Evolutionary conservation across 2,113 vertebrate genomes (phyloP), one percentile per base, ranked within the genome.

Genomic region (Pangasianodon hypophthalmus): DNA sequence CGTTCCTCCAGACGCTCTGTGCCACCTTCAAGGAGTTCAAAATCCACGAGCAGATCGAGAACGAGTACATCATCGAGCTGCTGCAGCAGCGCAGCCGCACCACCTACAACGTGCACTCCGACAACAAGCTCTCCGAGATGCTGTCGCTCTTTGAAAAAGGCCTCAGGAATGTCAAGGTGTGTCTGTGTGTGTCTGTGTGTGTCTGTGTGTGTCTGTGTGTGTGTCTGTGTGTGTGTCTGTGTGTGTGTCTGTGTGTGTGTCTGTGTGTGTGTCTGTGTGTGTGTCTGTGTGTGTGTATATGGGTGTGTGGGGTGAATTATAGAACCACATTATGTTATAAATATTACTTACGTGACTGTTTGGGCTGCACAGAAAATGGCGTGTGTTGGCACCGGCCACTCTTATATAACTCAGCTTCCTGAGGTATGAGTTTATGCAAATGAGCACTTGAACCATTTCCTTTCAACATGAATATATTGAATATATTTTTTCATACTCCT

Each of bases 41-140:
- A 95, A 99, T 99, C 97, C 98, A 99, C 0, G 98, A 99, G 87
- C 98, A 99, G 93, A 99, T 99, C 48, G 98, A 99, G 95, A 99
- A 99, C 13, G 98, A 99, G 90, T 99, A 96, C 95, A 99, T 99
- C 82, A 99, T 99, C 83, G 97, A 97, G 24, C 96, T 97, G 93
- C 94, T 99, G 92, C 97, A 99, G 71, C 97, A 99, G 75, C 98
- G 98, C 87, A 99, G 98, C 95, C 96, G 95, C 94, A 98, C 97
- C 0, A 96, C 97, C 90, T 98, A 99, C 94, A 97, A 99, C 2
- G 98, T 99, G 3, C 98, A 99, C 93, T 97, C 98, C 0, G 98
- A 99, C 95, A 99, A 99, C 95, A 99, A 99, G 44, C 97, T 99
- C 26, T 99, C 98, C 0, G 98, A 99, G 92, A 99, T 99, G 98